phyloP scores from a whole-genome alignment of 2,797 vertebrate species.

The Argentina silus region DNA sequence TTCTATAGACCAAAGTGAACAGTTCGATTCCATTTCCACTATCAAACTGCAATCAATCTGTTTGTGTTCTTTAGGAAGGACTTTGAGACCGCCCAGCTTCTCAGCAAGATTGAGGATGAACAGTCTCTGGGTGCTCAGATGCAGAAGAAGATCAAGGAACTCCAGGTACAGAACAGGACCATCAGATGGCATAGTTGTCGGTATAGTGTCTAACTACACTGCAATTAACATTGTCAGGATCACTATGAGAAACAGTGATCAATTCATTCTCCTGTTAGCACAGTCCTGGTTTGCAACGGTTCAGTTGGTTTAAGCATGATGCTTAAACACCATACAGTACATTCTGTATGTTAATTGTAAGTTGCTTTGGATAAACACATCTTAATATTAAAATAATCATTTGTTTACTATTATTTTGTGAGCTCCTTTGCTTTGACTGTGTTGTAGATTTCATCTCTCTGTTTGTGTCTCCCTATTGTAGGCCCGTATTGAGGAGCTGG shows the following conservation, averaged over 20 bases:
- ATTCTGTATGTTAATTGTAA: too few species aligned
- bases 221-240: too few species aligned
- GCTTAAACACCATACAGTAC: too few species aligned
- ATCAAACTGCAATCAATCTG: background rate
- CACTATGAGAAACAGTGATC: too few species aligned
- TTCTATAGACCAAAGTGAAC: background rate
- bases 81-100: slow-evolving; percentile 68
- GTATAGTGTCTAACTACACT: too few species aligned
- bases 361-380: too few species aligned
- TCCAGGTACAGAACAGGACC: background rate
- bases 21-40: background rate
- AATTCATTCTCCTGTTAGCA: too few species aligned
- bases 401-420: too few species aligned
- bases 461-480: slow-evolving; percentile 35
- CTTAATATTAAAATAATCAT: too few species aligned
- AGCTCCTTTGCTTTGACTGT: background rate
- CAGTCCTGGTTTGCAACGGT: too few species aligned
- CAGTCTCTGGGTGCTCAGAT: slow-evolving; percentile 61
- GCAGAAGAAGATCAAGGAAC: slow-evolving; percentile 73
- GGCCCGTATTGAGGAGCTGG: slow-evolving; percentile 84
- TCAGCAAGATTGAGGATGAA: slow-evolving; percentile 71
- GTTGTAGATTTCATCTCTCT: background rate
- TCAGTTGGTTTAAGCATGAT: too few species aligned
- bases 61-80: background rate
- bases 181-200: too few species aligned